phyloP scores from a whole-genome alignment of 1,140 invertebrate species.

The Procambarus virginalis region DNA sequence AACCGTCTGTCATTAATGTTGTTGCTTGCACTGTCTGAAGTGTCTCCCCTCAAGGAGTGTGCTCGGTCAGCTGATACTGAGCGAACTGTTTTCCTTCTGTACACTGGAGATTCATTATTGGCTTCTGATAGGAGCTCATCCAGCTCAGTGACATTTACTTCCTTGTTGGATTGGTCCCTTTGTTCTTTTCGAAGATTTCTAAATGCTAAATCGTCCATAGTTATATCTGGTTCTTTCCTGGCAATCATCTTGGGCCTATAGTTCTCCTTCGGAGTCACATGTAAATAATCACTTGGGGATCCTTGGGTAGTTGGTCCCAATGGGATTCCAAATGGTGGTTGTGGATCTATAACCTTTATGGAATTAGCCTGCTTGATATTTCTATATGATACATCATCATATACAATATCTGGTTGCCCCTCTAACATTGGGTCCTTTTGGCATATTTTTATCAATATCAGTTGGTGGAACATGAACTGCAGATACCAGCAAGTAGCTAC shows the following conservation, averaged over 20 bases:
- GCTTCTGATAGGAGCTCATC: conserved; percentile 66
- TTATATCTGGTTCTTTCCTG: conserved; percentile 84
- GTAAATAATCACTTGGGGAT: conserved; percentile 87
- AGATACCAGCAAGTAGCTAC: conserved; percentile 83
- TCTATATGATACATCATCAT: conserved; percentile 88
- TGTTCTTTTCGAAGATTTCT: conserved; percentile 83
- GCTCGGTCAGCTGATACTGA: conserved; percentile 56
- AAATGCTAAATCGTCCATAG: conserved; percentile 90
- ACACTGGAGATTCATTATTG: conserved; percentile 24
- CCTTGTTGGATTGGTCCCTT: conserved; percentile 75
- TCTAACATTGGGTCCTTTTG: conserved; percentile 68
- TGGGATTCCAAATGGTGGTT: conserved; percentile 92
- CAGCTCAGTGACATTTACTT: conserved; percentile 61
- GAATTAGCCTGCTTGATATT: conserved; percentile 85
- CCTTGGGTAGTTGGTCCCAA: conserved; percentile 84
- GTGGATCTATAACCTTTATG: conserved; percentile 83
- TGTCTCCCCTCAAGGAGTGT: not conserved
- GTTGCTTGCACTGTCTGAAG: not conserved
- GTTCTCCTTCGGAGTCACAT: conserved; percentile 79
- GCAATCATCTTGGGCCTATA: conserved; percentile 79
- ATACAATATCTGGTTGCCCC: conserved; percentile 85
- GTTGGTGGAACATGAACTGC: conserved; percentile 73
- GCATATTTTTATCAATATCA: conserved; percentile 48
- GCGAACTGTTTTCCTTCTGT: conserved; percentile 17
- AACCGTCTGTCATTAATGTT: conserved; percentile 19